phyloP scores from a whole-genome alignment of 1,140 invertebrate genomes.

The Lysiphlebus fabarum region DNA sequence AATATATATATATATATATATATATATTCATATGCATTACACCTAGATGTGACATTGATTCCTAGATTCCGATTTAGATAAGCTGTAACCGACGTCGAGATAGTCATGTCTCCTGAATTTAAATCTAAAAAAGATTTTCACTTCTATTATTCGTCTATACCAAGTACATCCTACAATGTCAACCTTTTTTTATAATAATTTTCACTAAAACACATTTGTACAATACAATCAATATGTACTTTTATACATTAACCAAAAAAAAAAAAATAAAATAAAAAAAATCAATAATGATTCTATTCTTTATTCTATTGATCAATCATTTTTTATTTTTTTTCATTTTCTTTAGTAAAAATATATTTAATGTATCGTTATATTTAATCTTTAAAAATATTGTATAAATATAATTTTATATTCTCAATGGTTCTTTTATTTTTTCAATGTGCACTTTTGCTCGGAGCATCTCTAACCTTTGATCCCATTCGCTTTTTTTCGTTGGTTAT shows the following conservation, averaged over 20 bases:
- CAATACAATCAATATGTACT: too few relatives aligned
- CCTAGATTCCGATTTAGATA: constrained; percentile 41
- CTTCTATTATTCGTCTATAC: constrained; percentile 1
- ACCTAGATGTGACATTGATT: constrained; percentile 35
- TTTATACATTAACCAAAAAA: too few relatives aligned
- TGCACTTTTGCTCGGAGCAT: constrained; percentile 2
- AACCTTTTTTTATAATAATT: too few relatives aligned
- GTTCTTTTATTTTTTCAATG: constrained; percentile 1
- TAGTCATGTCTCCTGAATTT: constrained; percentile 8
- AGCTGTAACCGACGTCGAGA: constrained; percentile 7
- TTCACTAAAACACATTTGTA: too few relatives aligned
- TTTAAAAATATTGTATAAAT: too few relatives aligned
- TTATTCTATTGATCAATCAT: neutral
- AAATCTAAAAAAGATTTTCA: constrained; percentile 18
- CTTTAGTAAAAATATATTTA: neutral
- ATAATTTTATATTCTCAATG: neutral
- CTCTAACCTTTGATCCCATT: constrained; percentile 11
- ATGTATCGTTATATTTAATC: too few relatives aligned
- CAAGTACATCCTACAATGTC: too few relatives aligned
- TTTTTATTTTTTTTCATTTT: neutral
- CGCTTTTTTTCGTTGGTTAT: constrained; percentile 7
- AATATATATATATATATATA: neutral
- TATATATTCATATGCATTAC: neutral
- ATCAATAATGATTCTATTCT: neutral
- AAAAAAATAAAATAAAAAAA: too few relatives aligned